Base-by-base conservation (phyloP, 2,797 vertebrate genomes). In the Spondyliosoma cantharus region DNA sequence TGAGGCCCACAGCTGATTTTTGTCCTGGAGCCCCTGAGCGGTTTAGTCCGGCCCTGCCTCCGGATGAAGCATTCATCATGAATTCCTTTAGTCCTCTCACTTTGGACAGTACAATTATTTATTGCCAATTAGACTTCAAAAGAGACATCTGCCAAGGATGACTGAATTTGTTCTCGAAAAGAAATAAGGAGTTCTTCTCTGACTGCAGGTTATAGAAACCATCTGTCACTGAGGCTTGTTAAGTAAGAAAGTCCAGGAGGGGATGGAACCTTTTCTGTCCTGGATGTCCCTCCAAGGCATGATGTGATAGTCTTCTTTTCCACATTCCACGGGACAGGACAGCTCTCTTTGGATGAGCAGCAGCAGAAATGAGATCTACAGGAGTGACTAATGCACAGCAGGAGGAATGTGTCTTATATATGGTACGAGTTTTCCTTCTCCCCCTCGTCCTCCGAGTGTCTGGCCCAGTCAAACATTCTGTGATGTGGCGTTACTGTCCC, bases 401-500 rank as follows among this genome's bases (percentile, higher is more conserved):
- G 22, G 71, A 71, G 46, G 80, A 63, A 81, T 64, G 53, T 70
- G 58, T 60, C 62, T 37, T 58, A 17, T 29, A 1, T 22, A 19
- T 12, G 14, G 22, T n/a, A 17, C 54, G 61, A 79, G 20, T 76
- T 73, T 71, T 83, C 76, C 80, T 80, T 24, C 66, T 54, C 54
- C 54, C 58, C 48, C 37, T 63, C 43, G 49, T 49, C 61, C 60
- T 76, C 19, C 24, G 20, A 22, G 14, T 46, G 59, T 65, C 63
- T 66, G 12, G 0, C 19, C 24, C 45, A 57, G 52, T 7, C 16
- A n/a, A 43, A 0, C 7, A 9, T 24, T 74, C 13, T 66, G 15
- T 65, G 32, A 69, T 82, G 80, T 73, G 76, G 48, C 88, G 78
- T 89, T 60, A 89, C 86, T 78, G 89, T 37, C 90, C 90, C 89